phyloP scores from a whole-genome alignment of 1,140 invertebrate genomes.

The Medauroidea extradentata region DNA sequence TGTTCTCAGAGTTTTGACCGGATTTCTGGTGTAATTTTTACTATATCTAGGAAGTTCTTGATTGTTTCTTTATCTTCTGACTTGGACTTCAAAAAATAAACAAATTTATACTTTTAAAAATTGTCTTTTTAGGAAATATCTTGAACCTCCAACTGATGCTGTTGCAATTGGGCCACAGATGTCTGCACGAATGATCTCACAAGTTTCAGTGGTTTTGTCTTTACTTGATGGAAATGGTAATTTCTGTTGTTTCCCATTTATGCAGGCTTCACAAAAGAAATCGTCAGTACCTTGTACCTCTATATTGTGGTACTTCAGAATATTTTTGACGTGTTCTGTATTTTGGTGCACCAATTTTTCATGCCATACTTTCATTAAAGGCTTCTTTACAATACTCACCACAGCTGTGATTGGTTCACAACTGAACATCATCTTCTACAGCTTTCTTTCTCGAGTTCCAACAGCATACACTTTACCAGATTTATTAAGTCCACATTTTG shows the following conservation, averaged over 20 bases:
- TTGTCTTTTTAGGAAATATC: slow-evolving; percentile 44
- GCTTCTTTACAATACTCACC: too few relatives aligned
- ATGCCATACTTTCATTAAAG: too few relatives aligned
- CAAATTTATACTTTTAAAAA: slow-evolving; percentile 32
- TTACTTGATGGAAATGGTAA: slow-evolving; percentile 30
- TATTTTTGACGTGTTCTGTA: slow-evolving; percentile 33
- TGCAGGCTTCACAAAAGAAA: slow-evolving; percentile 37
- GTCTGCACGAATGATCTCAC: slow-evolving; percentile 44
- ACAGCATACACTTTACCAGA: too few relatives aligned
- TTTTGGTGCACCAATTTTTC: slow-evolving; percentile 41
- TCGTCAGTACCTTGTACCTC: slow-evolving; percentile 23
- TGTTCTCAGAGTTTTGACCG: slow-evolving; percentile 36
- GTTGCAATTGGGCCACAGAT: slow-evolving; percentile 43
- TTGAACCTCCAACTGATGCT: slow-evolving; percentile 30
- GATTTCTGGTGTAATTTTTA: slow-evolving; percentile 31
- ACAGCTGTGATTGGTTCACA: too few relatives aligned
- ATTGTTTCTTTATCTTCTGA: slow-evolving; percentile 33
- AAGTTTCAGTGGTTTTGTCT: slow-evolving; percentile 19
- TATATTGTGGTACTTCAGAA: slow-evolving; percentile 31
- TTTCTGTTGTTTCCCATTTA: slow-evolving; percentile 38
- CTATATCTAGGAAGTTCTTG: slow-evolving; percentile 35
- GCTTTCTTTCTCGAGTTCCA: too few relatives aligned
- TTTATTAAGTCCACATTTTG: too few relatives aligned
- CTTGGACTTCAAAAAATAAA: slow-evolving; percentile 43
- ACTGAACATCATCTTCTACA: too few relatives aligned